Evolutionary conservation across 2,888 invertebrate species (phyloP), one percentile per base, ranked within the genome.

Genomic region (Mythimna lalbum): DNA sequence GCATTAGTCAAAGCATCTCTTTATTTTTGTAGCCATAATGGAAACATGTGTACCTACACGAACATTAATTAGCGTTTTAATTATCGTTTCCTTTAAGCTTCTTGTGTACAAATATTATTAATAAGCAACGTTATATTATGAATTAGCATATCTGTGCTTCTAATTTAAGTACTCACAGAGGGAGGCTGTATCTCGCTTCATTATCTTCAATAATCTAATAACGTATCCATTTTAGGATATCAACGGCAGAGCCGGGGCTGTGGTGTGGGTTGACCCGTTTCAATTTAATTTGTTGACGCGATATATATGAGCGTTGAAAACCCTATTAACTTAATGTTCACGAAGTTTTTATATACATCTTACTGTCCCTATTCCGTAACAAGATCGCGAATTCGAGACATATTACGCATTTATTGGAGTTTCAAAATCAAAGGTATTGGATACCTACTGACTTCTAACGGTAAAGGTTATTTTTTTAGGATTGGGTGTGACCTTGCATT

Each of bases 181-280:
- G 33, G 47, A 23, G 52, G 31, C 50, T 59, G 36, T 73, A 59
- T 59, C 59, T 73, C 33, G 17, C 57, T 53, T 59, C n/a, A 59
- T 73, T 65, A 73, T 68, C 31, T 75, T 52, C 50, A 74, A 75
- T 75, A 67, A 74, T 68, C 21, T 75, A 74, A 75, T 75, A 75
- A 62, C 17, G 63, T 50, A 63, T 59, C n/a, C 63, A 63, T 69
- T 76, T 69, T 76, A 33, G 59, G 59, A 76, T 59, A 63, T 76
- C 39, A 43, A 76, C 59, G 53, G 53, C 39, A 57, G 27, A 50
- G 49, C 43, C 27, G 21, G 33, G 61, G 76, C 23, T 43, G 53
- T 57, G 74, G 63, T 63, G 59, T 63, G 76, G 59, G 76, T 69
- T 69, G 69, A 75, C 76, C 75, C 76, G 69, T 60, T 69, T 76